Percentiles rank a stretch among this genome's conserved stretches.
Conservation (phyloP, 2,113 vertebrate genomes). For the Rhinopomastus cyanomelas region DNA sequence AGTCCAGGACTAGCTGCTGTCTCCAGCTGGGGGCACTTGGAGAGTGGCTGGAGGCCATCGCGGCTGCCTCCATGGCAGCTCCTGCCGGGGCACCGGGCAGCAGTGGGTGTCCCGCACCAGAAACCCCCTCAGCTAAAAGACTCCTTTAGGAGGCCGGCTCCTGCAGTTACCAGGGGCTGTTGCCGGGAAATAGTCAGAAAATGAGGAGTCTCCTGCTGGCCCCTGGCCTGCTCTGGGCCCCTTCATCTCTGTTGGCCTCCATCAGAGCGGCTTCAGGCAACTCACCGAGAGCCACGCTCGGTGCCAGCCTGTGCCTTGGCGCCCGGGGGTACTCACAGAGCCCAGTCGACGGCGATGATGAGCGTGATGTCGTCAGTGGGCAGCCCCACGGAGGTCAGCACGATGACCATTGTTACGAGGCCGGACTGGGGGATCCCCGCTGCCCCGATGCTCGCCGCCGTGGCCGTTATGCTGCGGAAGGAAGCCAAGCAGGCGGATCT, state of each 20-base stretch:
- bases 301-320: fast-evolving
- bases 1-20: background rate
- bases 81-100: background rate
- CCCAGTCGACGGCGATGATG: conserved; percentile 87
- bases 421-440: conserved; percentile 87
- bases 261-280: fast-evolving
- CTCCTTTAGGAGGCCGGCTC: background rate
- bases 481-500: fast-evolving
- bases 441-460: conserved; percentile 91
- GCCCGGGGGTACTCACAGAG: conserved; percentile 76
- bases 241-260: background rate
- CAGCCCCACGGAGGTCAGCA: conserved; percentile 87
- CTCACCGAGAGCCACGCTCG: fast-evolving
- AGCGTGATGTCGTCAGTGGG: conserved; percentile 87
- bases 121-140: fast-evolving
- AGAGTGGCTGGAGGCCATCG: background rate
- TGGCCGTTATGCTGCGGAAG: conserved; percentile 89
- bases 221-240: background rate
- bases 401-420: conserved; percentile 90
- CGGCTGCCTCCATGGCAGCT: background rate
- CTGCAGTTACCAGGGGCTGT: fast-evolving
- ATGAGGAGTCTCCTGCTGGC: too few species aligned
- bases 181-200: background rate
- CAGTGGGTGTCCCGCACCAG: background rate
- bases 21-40: background rate